Conservation (phyloP, 2,888 invertebrate genomes). For the Pelosia muscerda region DNA sequence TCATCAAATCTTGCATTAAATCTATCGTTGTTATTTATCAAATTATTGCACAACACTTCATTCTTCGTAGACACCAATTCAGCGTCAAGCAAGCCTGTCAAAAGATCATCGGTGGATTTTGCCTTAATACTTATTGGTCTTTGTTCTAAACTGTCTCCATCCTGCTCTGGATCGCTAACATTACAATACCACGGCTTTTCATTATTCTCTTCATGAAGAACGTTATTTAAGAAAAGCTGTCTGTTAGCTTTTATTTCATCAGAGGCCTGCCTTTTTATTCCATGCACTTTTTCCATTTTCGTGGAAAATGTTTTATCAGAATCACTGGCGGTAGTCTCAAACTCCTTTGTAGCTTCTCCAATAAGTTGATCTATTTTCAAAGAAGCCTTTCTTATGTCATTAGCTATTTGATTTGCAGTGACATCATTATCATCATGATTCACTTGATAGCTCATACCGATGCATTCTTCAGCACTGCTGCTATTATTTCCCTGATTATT, state of each 20-base stretch:
- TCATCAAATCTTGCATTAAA: conserved; percentile 68
- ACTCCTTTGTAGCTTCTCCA: conserved; percentile 76
- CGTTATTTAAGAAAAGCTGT: conserved; percentile 78
- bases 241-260: conserved; percentile 83
- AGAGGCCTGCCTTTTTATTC: conserved; percentile 82
- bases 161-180: conserved; percentile 84
- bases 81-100: conserved; percentile 68
- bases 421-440: conserved; percentile 86
- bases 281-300: conserved; percentile 87
- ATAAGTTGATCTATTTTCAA: conserved; percentile 86
- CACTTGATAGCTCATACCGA: conserved; percentile 83
- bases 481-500: conserved; percentile 75
- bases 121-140: conserved; percentile 72
- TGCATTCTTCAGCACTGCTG: conserved; percentile 82
- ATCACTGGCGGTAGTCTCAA: conserved; percentile 70
- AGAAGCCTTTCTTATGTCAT: conserved; percentile 86
- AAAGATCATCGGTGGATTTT: conserved; percentile 75
- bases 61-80: conserved; percentile 79
- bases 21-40: conserved; percentile 69
- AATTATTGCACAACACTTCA: conserved; percentile 77
- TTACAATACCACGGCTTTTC: conserved; percentile 86
- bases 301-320: conserved; percentile 84
- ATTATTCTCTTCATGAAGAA: conserved; percentile 74
- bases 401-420: conserved; percentile 85
- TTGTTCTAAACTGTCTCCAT: conserved; percentile 75